Evolutionary conservation across 64 coral and sea anemone species (phyloP), one percentile per base, ranked within the genome.

Genomic region (Platygyra sinensis): DNA sequence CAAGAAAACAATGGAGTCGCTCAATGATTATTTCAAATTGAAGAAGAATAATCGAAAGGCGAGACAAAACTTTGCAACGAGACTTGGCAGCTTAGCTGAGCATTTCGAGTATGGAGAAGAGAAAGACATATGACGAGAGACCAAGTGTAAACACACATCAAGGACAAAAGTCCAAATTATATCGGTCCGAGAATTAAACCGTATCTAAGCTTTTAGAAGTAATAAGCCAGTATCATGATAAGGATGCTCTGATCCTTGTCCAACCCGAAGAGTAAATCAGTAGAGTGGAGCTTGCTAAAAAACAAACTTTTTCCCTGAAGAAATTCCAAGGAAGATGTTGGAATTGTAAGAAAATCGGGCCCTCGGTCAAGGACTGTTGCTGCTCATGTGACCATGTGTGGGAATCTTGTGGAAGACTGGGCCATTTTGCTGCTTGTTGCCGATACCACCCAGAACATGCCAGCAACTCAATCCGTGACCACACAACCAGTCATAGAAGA

Each of bases 1-100:
- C 79, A 85, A 87, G 24, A 94, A 90, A 80, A 74, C 81, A 18
- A 89, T 90, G 80, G 81, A 86, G 1, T 74, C 83, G 3, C 82
- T 94, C 19, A 87, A 74, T 27, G 77, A 36, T 36, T 36, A 36
- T 36, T 36, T 36, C 33, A 36, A 36, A 3, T 36, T 36, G 33
- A 36, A 36, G 52, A 54, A 54, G 16, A 72, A 91, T 75, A 80
- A 80, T 91, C 77, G 57, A 15, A 81, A 88, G 83, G 84, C 36
- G 0, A 20, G 85, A 74, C 83, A 91, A 55, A 62, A 36, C 33
- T 36, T 36, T 36, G 72, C 91, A 33, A 82, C 87, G 20, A 76
- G 92, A 72, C 30, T 94, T 32, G 89, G 67, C 19, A 84, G 14
- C 28, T 65, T 82, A 22, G 79, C 79, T 30, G 79, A 82, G 22